Base-by-base conservation (phyloP, 2,113 vertebrate species). In the Elaphurus davidianus region DNA sequence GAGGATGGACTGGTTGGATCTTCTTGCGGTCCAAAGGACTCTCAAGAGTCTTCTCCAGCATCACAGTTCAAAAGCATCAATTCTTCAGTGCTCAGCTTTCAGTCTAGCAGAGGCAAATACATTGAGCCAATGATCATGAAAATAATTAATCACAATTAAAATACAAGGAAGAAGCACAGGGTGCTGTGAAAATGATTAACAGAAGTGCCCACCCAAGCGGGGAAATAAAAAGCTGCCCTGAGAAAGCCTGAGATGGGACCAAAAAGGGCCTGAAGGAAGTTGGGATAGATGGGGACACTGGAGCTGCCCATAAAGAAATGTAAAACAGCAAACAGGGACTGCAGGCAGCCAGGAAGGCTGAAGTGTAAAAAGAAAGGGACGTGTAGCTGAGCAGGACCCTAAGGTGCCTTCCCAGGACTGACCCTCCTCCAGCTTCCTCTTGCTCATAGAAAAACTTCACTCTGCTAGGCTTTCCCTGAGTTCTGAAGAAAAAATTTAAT, bases 221-320 rank as follows among this genome's bases (percentile, higher is more conserved):
- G 30, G 19, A 52, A 23, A 33, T 5, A 47, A 17, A 50, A 25
- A 36, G 1, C n/a, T 52, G 8, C 36, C 57, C 12, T n/a, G 9
- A 47, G 50, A 43, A 50, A n/a, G 57, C 10, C 28, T 16, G 50
- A 6, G 16, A n/a, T 21, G 71, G 43, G n/a, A 16, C 67, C 27
- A 1, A 16, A 36, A 12, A 28, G 28, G 8, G 3, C n/a, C 15
- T 16, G 0, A n/a, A 40, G 33, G 60, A 40, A 27, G 59, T 5
- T 4, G 30, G 36, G 19, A 10, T 30, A 33, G 28, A 0, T 0
- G 17, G 25, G 17, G 15, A 33, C 23, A 0, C 0, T 25, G 33
- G 85, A 60, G 14, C 19, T n/a, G 21, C 14, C 2, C 1, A 0
- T 1, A 4, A 1, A 5, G 23, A 19, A 43, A 10, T 11, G 47